Evolutionary conservation across 2,113 vertebrate genomes (phyloP), one percentile per base, ranked within the genome.

Genomic region (Pao palembangensis): DNA sequence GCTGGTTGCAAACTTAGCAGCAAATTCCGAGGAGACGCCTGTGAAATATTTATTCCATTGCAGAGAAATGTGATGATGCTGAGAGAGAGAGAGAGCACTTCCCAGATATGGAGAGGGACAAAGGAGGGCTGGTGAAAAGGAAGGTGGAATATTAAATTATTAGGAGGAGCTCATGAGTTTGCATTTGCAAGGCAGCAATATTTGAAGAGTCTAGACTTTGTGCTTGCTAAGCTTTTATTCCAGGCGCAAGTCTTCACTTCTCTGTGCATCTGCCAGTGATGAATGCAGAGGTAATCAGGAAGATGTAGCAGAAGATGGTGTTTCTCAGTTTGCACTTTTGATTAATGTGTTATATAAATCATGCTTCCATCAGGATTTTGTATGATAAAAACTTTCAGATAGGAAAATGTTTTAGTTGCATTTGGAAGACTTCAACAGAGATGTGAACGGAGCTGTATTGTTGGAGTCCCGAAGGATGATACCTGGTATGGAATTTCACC

Each of bases 11-110:
- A 84, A 78, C 65, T 79, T 61, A 80, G 76, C 44, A 71, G 78
- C 64, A 85, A 73, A 83, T 73, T 47, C 55, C 0, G 17, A 52
- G 67, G 67, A 73, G 68, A 50, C 5, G 16, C 38, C 46, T 46
- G 49, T 77, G 78, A 89, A 87, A 86, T 82, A 88, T 86, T 78
- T 80, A 87, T 85, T 72, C 28, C 51, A 20, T 68, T 51, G 58
- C 60, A 28, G 66, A 57, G 64, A 70, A 41, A 67, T 25, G 23
- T 41, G 12, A 57, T 38, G 15, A 59, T 43, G 46, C 21, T 59
- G 43, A 52, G 62, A 58, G 41, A 61, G 51, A n/a, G 10, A 52
- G 43, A 65, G 15, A 55, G 52, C n/a, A n/a, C n/a, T n/a, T n/a
- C 34, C 34, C 34, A 38, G 34, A 10, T 10, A 8, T 38, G 34